Base-by-base conservation (phyloP, 2,113 vertebrate genomes). In the Uropsilus gracilis region DNA sequence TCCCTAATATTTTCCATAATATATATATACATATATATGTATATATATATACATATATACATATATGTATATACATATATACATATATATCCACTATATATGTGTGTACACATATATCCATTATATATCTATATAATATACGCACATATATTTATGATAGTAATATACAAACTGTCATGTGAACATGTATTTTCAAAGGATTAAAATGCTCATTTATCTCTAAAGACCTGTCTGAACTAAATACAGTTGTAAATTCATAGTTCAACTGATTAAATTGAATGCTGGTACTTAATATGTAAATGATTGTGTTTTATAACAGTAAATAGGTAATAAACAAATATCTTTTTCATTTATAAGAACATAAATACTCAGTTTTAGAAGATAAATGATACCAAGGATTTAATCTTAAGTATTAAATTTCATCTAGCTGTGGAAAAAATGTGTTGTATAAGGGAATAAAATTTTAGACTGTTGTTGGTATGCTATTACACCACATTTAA, bases 361-460 rank as follows among this genome's bases (percentile, higher is more conserved):
- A n/a, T 80, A 59, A 82, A 73, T 82, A 93, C 24, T 83, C 61
- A 63, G 8, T 73, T 85, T 84, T 85, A 91, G 6, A 86, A 34
- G 93, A 6, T 80, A 91, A 89, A 86, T 63, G 28, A 73, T 89
- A 20, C 9, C 53, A 68, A 78, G 22, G 39, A 75, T 84, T 88
- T 94, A 63, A 69, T 89, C n/a, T 90, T 89, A 85, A 82, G 82
- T 91, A 46, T 42, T 94, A 1, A 77, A 94, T 93, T 90, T 91
- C 44, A 80, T 68, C 16, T 86, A 86, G 13, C 61, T 94, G 44
- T 83, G 69, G 28, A 30, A 93, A 91, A 57, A 92, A 80, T 71
- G 80, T 90, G 22, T 69, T n/a, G 53, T 32, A 39, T 57, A 48
- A 76, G 26, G 12, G 12, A 81, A 76, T 85, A n/a, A 85, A 80